These are phyloP conservation scores for Equus przewalskii DNA, from an alignment of 2,113 vertebrate genomes.

Conservation along the genomic window DNA sequence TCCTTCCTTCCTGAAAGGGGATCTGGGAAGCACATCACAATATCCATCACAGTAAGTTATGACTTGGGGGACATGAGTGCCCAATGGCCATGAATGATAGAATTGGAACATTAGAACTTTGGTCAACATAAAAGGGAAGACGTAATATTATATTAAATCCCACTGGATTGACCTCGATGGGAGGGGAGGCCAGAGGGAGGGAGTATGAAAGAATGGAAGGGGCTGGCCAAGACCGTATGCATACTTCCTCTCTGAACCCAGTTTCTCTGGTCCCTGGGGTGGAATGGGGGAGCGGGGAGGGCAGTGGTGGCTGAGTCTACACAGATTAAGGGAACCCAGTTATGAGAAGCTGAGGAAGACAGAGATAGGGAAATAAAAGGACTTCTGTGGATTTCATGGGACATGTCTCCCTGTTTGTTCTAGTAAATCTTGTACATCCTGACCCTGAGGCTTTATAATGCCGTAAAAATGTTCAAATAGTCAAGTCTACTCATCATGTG, in stretches of 20 bases:
- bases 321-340: not conserved
- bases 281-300: not conserved
- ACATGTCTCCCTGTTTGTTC: not conserved
- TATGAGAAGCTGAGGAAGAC: not conserved
- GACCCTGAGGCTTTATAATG: constrained; percentile 6
- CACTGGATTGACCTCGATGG: not conserved
- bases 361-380: not conserved
- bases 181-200: not conserved
- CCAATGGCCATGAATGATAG: not conserved
- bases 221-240: not conserved
- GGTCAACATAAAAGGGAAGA: not conserved
- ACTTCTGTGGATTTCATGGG: not conserved
- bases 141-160: not conserved
- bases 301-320: not conserved
- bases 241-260: not conserved
- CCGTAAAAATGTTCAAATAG: constrained; percentile 16
- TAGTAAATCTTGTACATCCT: not conserved
- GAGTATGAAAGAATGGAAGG: not conserved
- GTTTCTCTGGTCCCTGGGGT: not conserved
- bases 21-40: not conserved
- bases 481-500: constrained; percentile 21
- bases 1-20: not conserved
- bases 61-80: not conserved
- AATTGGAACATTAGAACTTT: not conserved
- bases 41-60: not conserved